A percentile compares a stretch with the other conserved stretches of the same genome.
Evolutionary conservation across 2,888 invertebrate species (phyloP).

Genomic region (Candidula unifasciata): DNA sequence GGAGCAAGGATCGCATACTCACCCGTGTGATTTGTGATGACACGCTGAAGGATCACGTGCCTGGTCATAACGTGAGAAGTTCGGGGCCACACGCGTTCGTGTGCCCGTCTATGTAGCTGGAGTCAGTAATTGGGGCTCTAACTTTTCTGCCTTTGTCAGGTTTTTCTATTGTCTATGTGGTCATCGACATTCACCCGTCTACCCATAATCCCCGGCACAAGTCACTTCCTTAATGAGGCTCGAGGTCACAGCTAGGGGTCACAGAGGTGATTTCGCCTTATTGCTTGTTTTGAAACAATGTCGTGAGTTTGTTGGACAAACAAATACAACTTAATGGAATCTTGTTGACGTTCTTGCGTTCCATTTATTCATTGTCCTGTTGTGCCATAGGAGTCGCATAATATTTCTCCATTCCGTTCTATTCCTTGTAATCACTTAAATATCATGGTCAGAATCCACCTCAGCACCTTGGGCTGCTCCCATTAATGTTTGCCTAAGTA

Average conservation of each 20-base stretch:
- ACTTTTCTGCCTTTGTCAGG: not conserved
- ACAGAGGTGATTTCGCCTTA: not conserved
- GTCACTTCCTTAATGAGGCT: not conserved
- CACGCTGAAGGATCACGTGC: slow-evolving; percentile 29
- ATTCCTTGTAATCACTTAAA: too few species aligned
- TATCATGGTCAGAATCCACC: too few species aligned
- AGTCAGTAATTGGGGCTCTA: slow-evolving; percentile 18
- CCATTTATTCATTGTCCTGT: too few species aligned
- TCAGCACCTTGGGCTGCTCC: too few species aligned
- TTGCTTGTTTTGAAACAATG: too few species aligned
- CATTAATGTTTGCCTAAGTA: too few species aligned
- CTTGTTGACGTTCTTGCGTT: too few species aligned
- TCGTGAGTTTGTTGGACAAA: too few species aligned
- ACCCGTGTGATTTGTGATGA: slow-evolving; percentile 38
- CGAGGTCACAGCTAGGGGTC: not conserved
- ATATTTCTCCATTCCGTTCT: too few species aligned
- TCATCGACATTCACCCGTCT: slow-evolving; percentile 6
- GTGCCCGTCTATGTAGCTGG: not conserved
- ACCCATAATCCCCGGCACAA: not conserved
- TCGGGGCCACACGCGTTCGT: not conserved
- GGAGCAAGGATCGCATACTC: not conserved
- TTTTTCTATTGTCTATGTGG: slow-evolving; percentile 7
- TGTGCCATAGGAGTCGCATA: too few species aligned
- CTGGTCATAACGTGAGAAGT: not conserved
- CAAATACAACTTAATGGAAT: too few species aligned